Percentiles rank a stretch among this genome's conserved stretches.
Conservation (phyloP, 2,113 vertebrate genomes). For the Nothoprocta pentlandii region DNA sequence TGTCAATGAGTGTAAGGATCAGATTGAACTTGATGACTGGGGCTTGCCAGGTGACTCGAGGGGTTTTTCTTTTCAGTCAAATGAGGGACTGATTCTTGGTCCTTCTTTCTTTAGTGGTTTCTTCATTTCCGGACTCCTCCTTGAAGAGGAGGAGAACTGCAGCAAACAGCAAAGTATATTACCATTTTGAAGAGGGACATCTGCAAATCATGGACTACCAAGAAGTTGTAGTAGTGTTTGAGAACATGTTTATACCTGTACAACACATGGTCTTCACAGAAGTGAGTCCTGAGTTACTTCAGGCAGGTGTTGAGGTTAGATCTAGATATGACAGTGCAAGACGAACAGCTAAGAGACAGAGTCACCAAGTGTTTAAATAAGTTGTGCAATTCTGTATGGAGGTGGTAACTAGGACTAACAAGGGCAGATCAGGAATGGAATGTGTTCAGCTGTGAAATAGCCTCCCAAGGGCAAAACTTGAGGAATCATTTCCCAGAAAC, state of each 20-base stretch:
- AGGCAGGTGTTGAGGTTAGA: background rate
- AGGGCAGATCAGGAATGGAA: slow-evolving; percentile 18
- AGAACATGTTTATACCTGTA: background rate
- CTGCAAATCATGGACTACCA: background rate
- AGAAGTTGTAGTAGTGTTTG: background rate
- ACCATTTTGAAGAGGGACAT: background rate
- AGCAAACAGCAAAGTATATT: background rate
- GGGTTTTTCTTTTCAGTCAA: background rate
- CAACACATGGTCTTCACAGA: background rate
- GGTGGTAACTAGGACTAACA: slow-evolving; percentile 38
- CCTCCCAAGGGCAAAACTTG: slow-evolving; percentile 55
- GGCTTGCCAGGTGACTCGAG: background rate
- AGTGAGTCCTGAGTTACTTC: background rate
- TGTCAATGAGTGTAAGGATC: background rate
- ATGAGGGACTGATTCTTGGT: rapidly evolving
- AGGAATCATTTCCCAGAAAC: slow-evolving; percentile 47
- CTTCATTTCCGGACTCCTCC: background rate
- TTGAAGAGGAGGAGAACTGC: background rate
- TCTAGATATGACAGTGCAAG: background rate
- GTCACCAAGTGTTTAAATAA: background rate
- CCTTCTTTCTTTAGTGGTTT: background rate
- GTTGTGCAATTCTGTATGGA: background rate
- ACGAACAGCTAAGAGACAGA: background rate
- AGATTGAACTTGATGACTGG: background rate
- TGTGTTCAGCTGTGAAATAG: slow-evolving; percentile 69